phyloP scores from a whole-genome alignment of 2,113 vertebrate genomes.

The Apeltes quadracus region DNA sequence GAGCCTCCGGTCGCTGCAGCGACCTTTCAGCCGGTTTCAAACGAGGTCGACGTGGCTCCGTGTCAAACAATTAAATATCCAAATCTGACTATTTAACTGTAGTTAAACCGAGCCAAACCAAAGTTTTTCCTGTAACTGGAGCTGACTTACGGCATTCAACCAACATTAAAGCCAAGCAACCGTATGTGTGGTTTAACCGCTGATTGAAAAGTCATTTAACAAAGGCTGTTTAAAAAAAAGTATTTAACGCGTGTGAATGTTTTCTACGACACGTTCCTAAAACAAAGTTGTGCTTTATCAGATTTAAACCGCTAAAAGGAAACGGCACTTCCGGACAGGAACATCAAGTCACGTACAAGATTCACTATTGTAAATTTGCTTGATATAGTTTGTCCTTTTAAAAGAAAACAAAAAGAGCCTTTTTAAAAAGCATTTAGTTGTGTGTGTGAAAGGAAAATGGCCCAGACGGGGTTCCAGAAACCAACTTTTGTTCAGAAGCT shows the following conservation, averaged over 20 bases:
- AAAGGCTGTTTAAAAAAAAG: too few relatives aligned
- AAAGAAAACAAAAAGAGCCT: background rate
- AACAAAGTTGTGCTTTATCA: background rate
- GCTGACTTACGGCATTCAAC: background rate
- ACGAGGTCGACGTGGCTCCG: too few relatives aligned
- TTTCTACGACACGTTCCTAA: background rate
- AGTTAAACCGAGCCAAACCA: too few relatives aligned
- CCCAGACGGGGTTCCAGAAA: background rate
- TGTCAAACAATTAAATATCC: slow-evolving; percentile 1
- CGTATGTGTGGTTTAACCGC: background rate
- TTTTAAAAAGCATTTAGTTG: too few relatives aligned
- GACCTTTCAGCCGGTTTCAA: too few relatives aligned
- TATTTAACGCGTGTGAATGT: background rate
- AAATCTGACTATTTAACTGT: background rate
- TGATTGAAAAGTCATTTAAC: background rate
- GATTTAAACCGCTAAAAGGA: background rate
- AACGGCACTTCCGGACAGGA: background rate
- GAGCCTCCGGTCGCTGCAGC: too few relatives aligned
- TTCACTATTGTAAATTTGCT: too few relatives aligned
- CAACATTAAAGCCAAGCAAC: background rate
- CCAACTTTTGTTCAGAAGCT: slow-evolving; percentile 57
- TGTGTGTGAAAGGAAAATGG: slow-evolving; percentile 31
- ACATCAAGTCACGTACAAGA: too few relatives aligned
- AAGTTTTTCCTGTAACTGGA: background rate
- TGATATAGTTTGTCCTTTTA: too few relatives aligned